phyloP scores from a whole-genome alignment of 2,113 vertebrate genomes.

The Parotia lawesii region DNA sequence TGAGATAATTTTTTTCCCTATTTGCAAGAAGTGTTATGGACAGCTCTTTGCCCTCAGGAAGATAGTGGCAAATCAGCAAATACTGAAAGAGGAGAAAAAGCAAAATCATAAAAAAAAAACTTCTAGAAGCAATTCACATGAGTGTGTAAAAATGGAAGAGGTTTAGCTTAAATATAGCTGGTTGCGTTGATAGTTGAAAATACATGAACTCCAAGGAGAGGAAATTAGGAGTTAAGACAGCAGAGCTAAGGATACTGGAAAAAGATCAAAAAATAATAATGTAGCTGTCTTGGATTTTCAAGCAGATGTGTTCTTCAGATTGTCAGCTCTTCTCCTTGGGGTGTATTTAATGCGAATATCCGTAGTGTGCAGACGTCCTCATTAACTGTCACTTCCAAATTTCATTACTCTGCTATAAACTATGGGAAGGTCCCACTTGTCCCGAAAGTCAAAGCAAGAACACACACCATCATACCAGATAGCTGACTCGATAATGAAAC shows the following conservation, averaged over 20 bases:
- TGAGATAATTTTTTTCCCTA: neutral
- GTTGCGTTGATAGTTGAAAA: neutral
- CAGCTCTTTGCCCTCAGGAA: neutral
- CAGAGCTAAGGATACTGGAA: neutral
- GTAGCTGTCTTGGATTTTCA: neutral
- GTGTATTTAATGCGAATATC: neutral
- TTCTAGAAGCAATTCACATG: neutral
- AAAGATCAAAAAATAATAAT: neutral
- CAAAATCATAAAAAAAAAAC: neutral
- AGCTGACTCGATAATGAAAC: neutral
- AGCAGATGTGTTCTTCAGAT: neutral
- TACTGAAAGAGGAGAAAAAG: neutral
- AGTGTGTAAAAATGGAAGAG: neutral
- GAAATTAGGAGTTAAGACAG: neutral
- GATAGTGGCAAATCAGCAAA: neutral
- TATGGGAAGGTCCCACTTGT: neutral
- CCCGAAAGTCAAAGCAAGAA: neutral
- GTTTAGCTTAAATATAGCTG: neutral
- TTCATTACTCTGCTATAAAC: neutral
- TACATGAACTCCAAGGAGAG: neutral
- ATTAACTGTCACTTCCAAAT: neutral
- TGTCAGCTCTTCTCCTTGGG: neutral
- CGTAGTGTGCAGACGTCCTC: neutral
- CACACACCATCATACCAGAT: neutral
- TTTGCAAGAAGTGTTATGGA: neutral